Evolutionary conservation across 2,797 vertebrate genomes (phyloP).

Genomic region (Epinephelus awoara): DNA sequence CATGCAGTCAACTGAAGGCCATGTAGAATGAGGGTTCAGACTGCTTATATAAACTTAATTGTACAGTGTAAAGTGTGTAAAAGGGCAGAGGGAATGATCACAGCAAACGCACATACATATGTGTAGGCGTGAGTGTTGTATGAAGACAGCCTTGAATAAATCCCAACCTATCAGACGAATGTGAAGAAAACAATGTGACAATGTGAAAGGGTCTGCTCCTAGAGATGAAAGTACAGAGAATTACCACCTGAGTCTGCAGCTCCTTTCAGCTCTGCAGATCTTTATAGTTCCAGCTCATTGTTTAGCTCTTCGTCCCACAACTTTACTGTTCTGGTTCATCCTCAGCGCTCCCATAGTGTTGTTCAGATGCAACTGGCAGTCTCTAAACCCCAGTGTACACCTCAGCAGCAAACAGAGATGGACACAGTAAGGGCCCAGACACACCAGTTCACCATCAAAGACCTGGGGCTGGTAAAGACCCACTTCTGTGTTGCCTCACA

Average conservation of each 20-base stretch:
- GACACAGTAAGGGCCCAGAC: no score
- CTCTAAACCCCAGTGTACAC: no score
- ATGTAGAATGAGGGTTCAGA: constrained; percentile 12
- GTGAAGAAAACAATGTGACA: no score
- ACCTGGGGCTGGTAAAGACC: no score
- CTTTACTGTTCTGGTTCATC: background rate
- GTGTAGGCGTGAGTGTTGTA: background rate
- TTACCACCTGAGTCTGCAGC: no score
- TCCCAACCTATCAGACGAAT: no score
- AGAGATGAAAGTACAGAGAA: background rate
- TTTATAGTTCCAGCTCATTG: background rate
- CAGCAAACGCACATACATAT: background rate
- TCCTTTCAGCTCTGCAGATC: background rate
- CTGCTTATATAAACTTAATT: constrained; percentile 16
- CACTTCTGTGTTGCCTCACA: no score
- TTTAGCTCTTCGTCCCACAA: background rate
- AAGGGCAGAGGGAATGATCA: background rate
- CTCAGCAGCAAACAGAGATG: no score
- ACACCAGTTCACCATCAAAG: no score
- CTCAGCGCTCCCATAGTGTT: background rate
- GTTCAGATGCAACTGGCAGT: no score
- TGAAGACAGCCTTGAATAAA: background rate
- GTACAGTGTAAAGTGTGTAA: background rate
- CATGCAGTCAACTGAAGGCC: constrained; percentile 26
- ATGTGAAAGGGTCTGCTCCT: background rate